Conservation (phyloP, 2,888 invertebrate genomes). For the Lamellibrachia satsuma region DNA sequence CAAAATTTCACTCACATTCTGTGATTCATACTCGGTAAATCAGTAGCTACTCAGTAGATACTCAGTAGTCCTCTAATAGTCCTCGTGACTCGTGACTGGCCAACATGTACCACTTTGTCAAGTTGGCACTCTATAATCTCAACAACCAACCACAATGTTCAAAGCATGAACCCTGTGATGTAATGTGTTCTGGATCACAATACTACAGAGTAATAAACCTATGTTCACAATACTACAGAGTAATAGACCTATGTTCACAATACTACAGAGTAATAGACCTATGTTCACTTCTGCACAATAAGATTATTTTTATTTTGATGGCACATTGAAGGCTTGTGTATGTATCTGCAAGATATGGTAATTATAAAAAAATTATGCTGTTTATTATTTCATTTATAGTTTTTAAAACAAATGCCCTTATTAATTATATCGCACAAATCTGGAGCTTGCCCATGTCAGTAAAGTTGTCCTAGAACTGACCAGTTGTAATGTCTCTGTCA, state of each 20-base stretch:
- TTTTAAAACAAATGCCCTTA: background rate
- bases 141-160: background rate
- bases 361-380: background rate
- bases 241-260: too few relatives aligned
- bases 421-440: background rate
- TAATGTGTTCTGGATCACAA: background rate
- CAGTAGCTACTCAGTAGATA: background rate
- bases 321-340: background rate
- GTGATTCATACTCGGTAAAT: background rate
- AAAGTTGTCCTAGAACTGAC: background rate
- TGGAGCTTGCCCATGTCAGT: background rate
- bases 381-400: background rate
- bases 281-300: background rate
- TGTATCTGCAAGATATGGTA: background rate
- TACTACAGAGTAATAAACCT: background rate
- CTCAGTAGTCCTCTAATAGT: background rate
- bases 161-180: background rate
- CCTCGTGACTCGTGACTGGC: background rate
- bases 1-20: background rate
- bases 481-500: constrained; percentile 31
- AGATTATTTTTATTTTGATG: background rate
- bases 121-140: background rate
- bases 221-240: background rate
- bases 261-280: background rate
- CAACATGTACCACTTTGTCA: background rate